phyloP scores from a whole-genome alignment of 2,797 vertebrate genomes.

The Parambassis ranga region DNA sequence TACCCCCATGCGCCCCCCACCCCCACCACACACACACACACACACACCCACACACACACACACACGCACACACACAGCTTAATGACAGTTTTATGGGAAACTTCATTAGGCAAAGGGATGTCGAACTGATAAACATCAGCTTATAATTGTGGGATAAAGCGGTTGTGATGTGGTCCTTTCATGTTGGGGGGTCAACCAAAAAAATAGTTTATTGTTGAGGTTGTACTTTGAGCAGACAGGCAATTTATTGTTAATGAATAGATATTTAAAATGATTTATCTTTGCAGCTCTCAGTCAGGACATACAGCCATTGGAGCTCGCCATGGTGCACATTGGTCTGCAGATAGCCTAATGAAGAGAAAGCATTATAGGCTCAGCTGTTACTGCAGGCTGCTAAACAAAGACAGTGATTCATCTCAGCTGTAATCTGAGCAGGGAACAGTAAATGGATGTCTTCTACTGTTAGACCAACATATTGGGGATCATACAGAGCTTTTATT shows the following conservation, averaged over 20 bases:
- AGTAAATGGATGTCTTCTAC: slow-evolving; percentile 17
- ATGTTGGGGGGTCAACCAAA: slow-evolving; percentile 9
- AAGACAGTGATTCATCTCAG: slow-evolving; percentile 55
- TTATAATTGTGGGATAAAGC: slow-evolving; percentile 62
- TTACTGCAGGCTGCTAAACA: slow-evolving; percentile 24
- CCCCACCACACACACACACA: too few species aligned
- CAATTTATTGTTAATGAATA: slow-evolving; percentile 57
- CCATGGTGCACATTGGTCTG: slow-evolving; percentile 16
- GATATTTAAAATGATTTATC: slow-evolving; percentile 36
- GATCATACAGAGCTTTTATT: slow-evolving; percentile 24
- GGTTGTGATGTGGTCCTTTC: slow-evolving; percentile 27
- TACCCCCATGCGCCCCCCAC: not conserved
- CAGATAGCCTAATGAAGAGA: slow-evolving; percentile 49
- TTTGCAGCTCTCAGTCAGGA: slow-evolving; percentile 3
- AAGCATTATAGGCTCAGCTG: slow-evolving; percentile 23
- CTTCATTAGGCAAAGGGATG: slow-evolving; percentile 72
- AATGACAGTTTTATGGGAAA: slow-evolving; percentile 78
- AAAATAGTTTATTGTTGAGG: slow-evolving; percentile 18
- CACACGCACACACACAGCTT: too few species aligned
- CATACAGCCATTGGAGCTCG: not conserved
- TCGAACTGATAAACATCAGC: slow-evolving; percentile 68
- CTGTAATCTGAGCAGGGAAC: slow-evolving; percentile 39
- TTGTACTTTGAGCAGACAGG: slow-evolving; percentile 22
- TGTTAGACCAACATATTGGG: not conserved
- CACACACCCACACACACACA: too few species aligned